Evolutionary conservation across 2,797 vertebrate genomes (phyloP), one percentile per base, ranked within the genome.

Genomic region (Staurois parvus): DNA sequence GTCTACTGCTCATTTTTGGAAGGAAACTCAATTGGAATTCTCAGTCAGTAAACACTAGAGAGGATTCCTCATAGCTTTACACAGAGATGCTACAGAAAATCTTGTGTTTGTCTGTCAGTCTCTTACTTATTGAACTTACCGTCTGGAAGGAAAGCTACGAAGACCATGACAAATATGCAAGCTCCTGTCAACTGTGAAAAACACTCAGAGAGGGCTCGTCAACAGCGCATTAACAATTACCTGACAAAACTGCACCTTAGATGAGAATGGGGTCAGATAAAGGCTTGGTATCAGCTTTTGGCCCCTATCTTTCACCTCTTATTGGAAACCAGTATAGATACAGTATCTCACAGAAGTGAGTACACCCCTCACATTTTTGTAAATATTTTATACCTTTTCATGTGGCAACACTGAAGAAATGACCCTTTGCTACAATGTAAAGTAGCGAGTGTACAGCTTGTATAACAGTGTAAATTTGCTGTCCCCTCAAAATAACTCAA

Each of bases 91-190:
- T 64, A 84, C 59, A 79, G 68, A 73, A 73, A 72, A 84, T 48
- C 21, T 79, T 45, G 30, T 29, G 40, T 79, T 79, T 79, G 45
- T 66, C 72, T 66, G 83, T 73, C 67, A 84, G 45, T 69, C 68
- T 45, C 67, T 26, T 73, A 3, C 34, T 62, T 76, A 77, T 84
- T 70, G 72, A 84, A 24, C 52, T 34, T 77, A 21, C 42, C 64
- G 82, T 84, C 66, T 78, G 74, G 48, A 70, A 66, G 40, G 79
- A 40, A 72, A 81, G 26, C n/a, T 4, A n/a, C n/a, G 30, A 6
- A 73, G 79, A 42, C 52, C 8, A 17, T 2, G 26, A 26, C 42
- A 12, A 29, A 21, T 24, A 21, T 13, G 19, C 64, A 24, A 45
- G 17, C 37, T 2, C 67, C 40, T 78, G 8, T 24, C 40, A 11